Base-by-base conservation (phyloP, 2,797 vertebrate species). In the Eutrigla gurnardus region DNA sequence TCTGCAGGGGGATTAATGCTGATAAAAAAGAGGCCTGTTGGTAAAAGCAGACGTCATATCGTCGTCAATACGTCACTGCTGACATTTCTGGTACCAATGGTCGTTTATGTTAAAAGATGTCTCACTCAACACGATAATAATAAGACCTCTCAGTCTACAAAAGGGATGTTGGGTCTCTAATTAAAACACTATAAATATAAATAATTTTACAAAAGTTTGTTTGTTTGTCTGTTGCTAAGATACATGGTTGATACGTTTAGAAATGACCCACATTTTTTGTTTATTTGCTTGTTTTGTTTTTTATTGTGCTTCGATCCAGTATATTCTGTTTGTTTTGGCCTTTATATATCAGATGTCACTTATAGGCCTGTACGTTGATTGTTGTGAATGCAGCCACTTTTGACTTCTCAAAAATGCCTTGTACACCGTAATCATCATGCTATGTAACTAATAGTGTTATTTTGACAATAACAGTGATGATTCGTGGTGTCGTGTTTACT, bases 21-120 rank as follows among this genome's bases (percentile, higher is more conserved):
- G 39, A 62, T 61, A 7, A 18, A 70, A 25, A 79, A 18, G 17
- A 63, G 77, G 70, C 18, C 62, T 72, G 32, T 35, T 46, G 43
- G 15, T 73, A 13, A 40, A 67, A 55, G 60, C 40, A 54, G 18
- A 72, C 45, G 65, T 74, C 53, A 70, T 9, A 40, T 18, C 40
- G 1, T 13, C 0, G 15, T 2, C 2, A 0, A 6, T 33, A 67
- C 73, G 71, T 89, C 79, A 87, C 1, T 3, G 32, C 25, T 1
- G 10, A 46, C 70, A 52, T 43, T 60, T 67, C 9, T 6, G 55
- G 37, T 1, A 33, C 4, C 4, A 18, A 65, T 11, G 74, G 85
- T 85, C 18, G 70, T 70, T 13, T 80, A 2, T 63, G 0, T 0
- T 0, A 0, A 11, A 25, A 0, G 67, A 77, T 64, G 14, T 39